Conservation (phyloP, 2,888 invertebrate species). For the Aethes cnicana region DNA sequence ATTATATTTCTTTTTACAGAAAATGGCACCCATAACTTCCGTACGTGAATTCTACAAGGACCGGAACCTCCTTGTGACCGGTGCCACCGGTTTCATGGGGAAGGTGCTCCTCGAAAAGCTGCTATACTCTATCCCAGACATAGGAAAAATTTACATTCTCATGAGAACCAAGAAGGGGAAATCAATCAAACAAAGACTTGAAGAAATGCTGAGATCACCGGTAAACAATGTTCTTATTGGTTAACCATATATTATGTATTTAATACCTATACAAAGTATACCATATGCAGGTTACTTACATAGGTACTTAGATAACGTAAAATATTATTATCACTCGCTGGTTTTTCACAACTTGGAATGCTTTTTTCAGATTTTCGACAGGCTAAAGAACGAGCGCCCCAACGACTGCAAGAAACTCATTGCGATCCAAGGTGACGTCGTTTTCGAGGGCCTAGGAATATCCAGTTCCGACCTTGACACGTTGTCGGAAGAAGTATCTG, state of each 20-base stretch:
- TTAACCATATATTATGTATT: too few species aligned
- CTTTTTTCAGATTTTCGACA: conserved; percentile 85
- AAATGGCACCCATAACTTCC: conserved; percentile 67
- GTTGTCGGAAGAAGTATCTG: conserved; percentile 85
- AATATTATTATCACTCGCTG: neutral
- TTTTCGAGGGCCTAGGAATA: conserved; percentile 84
- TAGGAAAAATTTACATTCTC: conserved; percentile 83
- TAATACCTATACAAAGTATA: too few species aligned
- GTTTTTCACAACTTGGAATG: neutral
- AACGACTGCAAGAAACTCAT: conserved; percentile 87
- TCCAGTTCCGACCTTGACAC: conserved; percentile 80
- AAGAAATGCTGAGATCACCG: conserved; percentile 84
- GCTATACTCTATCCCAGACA: conserved; percentile 82
- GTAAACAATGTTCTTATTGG: conserved; percentile 55
- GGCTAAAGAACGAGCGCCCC: conserved; percentile 85
- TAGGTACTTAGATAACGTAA: too few species aligned
- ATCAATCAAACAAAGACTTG: conserved; percentile 79
- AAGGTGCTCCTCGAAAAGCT: conserved; percentile 85
- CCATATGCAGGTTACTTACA: too few species aligned
- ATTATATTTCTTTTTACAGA: conserved; percentile 39
- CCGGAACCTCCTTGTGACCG: conserved; percentile 82
- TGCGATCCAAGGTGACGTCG: conserved; percentile 88
- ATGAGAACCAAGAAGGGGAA: conserved; percentile 85
- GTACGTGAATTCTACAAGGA: conserved; percentile 83
- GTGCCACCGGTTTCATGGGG: conserved; percentile 86